Evolutionary conservation across 2,888 invertebrate species (phyloP), one percentile per base, ranked within the genome.

Genomic region (Parnassius mnemosyne): DNA sequence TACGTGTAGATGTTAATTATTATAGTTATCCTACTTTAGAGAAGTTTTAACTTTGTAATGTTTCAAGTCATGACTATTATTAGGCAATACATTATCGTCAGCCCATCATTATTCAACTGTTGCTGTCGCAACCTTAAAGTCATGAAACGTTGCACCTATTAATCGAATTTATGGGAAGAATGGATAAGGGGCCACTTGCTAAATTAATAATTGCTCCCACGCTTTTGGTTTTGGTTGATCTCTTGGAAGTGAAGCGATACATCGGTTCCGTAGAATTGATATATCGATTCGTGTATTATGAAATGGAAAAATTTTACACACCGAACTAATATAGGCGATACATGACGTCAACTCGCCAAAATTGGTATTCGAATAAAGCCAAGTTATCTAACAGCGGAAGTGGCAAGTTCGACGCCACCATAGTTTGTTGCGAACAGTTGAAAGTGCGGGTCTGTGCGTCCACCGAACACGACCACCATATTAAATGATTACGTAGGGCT

Each of bases 341-440:
- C 65, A 63, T 66, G 66, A 66, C 69, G 70, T 69, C 71, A 70
- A 71, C 72, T 73, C 64, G 63, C 60, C 68, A 59, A 50, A 70
- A 73, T 70, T 72, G 70, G 73, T 69, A 65, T 51, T 59, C 63
- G 66, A 71, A 72, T 70, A 66, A 69, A 67, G 65, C 59, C 55
- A 60, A 68, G 64, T 75, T 68, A 69, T 68, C 65, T 62, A 69
- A 70, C 66, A 71, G 69, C 81, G 81, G 82, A 82, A 80, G 77
- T 75, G 58, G 60, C 62, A 69, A 61, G 69, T 71, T 69, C 65
- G 68, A 71, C 46, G 68, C 65, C 69, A 25, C 47, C 20, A 42
- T 42, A 65, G 68, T 62, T 64, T 64, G 66, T 69, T 66, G 70
- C 68, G 69, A 64, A 66, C 65, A 63, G 67, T 67, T 63, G 71